These are phyloP conservation scores for Clostera curtula DNA, from an alignment of 2,888 invertebrate genomes.

Conservation along the genomic window DNA sequence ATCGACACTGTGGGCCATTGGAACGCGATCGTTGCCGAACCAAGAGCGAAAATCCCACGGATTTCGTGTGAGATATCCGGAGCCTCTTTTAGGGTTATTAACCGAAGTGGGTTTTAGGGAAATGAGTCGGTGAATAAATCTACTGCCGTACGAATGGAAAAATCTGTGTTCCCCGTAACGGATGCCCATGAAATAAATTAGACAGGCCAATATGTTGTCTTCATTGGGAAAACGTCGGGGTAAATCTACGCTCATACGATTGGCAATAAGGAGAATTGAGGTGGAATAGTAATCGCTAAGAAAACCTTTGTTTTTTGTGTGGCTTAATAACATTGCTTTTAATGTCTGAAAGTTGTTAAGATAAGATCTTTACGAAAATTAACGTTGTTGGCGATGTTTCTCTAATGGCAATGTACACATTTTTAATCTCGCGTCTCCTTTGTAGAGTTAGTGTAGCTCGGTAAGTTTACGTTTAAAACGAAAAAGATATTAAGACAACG, in stretches of 20 bases:
- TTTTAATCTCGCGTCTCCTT: too few relatives aligned
- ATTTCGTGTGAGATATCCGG: conserved; percentile 65
- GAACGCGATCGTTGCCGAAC: conserved; percentile 42
- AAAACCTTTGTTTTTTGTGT: conserved; percentile 35
- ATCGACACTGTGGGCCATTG: conserved; percentile 45
- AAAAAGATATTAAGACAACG: too few relatives aligned
- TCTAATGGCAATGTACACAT: too few relatives aligned
- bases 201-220: conserved; percentile 55
- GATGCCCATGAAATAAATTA: conserved; percentile 57
- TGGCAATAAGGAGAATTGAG: conserved; percentile 59
- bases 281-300: conserved; percentile 40
- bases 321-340: conserved; percentile 19
- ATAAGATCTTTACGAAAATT: too few relatives aligned
- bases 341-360: too few relatives aligned
- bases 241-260: conserved; percentile 44
- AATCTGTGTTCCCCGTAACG: conserved; percentile 54
- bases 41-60: conserved; percentile 58
- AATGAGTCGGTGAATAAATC: conserved; percentile 63
- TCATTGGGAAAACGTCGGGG: conserved; percentile 40
- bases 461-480: too few relatives aligned
- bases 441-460: too few relatives aligned
- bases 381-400: too few relatives aligned
- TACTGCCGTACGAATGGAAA: conserved; percentile 41
- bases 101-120: conserved; percentile 69
- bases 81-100: conserved; percentile 68